A percentile compares a stretch with the other conserved stretches of the same genome.
These are phyloP conservation scores for Taenaris catops DNA, from an alignment of 2,888 invertebrate genomes.

Conservation along the genomic window DNA sequence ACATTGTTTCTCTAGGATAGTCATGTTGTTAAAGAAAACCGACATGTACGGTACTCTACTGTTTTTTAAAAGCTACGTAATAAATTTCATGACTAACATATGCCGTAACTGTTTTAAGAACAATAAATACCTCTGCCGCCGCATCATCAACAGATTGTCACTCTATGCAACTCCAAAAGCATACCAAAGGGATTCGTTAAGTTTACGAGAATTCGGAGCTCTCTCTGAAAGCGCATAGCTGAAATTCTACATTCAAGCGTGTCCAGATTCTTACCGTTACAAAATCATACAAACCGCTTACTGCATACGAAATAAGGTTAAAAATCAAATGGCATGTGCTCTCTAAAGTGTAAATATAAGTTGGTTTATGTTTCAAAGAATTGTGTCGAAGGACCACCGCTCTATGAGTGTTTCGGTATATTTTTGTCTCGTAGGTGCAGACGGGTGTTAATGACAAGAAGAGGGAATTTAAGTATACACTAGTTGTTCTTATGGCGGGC, in stretches of 20 bases:
- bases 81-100: no score
- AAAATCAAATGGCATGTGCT: conserved; percentile 17
- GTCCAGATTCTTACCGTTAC: neutral
- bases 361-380: conserved; percentile 26
- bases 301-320: conserved; percentile 4
- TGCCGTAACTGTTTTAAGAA: no score
- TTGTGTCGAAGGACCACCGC: conserved; percentile 31
- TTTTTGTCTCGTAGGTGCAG: conserved; percentile 37
- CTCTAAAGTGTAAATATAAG: conserved; percentile 4
- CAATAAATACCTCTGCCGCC: neutral
- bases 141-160: conserved; percentile 21
- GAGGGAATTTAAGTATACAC: conserved; percentile 12
- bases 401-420: conserved; percentile 33
- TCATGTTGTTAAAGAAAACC: no score
- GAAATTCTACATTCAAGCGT: conserved; percentile 23
- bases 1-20: no score
- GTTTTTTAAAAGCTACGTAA: no score
- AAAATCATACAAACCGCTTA: conserved; percentile 10
- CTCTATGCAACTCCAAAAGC: conserved; percentile 30
- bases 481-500: conserved; percentile 13
- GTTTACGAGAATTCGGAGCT: conserved; percentile 34
- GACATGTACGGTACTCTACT: neutral
- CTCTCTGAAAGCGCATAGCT: conserved; percentile 32
- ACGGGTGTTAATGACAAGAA: conserved; percentile 29
- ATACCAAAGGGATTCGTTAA: conserved; percentile 31